Base-by-base conservation (phyloP, 2,113 vertebrate genomes). In the Ophthalmotilapia sp. region DNA sequence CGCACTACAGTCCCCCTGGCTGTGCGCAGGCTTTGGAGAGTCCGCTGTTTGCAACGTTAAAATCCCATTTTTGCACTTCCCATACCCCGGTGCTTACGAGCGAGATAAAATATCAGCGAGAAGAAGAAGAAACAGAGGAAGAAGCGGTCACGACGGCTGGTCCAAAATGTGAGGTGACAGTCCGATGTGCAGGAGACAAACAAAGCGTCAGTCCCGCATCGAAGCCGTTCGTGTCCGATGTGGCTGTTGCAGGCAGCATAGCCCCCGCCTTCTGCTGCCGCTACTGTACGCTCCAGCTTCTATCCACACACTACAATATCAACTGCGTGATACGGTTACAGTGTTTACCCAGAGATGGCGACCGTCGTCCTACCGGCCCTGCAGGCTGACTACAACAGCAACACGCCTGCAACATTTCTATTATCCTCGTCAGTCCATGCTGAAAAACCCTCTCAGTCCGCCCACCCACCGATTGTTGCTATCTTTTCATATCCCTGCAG, bases 301-400 rank as follows among this genome's bases (percentile, higher is more conserved):
- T 12, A 3, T 75, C 54, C 87, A 51, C 88, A 26, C 90, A 60
- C 91, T 15, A 88, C 85, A 85, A 86, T 86, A 90, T 92, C 89
- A 80, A 62, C 86, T 91, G 93, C 88, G 90, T 90, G 91, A 88
- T 89, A 73, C 87, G 91, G 81, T 88, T 85, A 77, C 92, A 80
- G 70, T 90, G 90, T 94, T 94, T 90, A 92, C 87, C 81, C 93
- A 86, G 91, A 94, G 93, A 95, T 94, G 94, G 93, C 94, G 93
- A 91, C 93, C 91, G 88, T 90, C 88, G 89, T 88, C 65, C 89
- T 83, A 87, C 94, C 82, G 45, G 70, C 75, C 86, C 55, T 5
- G 70, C 90, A 55, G 55, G 58, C 85, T 62, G 86, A 31, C 87
- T 45, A 77, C 90, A 86, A 55, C 89, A 38, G 31, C 60, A 92